Base-by-base conservation (phyloP, 1,140 invertebrate genomes). In the Adoxophyes honmai region DNA sequence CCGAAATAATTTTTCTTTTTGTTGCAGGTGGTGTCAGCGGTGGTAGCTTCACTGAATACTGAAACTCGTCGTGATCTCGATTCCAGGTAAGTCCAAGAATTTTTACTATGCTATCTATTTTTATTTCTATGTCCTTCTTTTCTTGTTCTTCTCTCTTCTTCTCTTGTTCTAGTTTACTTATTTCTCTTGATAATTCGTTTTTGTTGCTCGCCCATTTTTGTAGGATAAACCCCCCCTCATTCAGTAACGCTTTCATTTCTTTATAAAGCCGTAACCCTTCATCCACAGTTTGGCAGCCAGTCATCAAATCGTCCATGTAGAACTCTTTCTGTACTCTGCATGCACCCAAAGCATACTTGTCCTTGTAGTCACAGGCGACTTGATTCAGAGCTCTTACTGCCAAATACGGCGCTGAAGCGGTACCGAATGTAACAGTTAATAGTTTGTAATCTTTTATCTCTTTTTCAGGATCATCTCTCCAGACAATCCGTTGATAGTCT, bases 401-500 rank as follows among this genome's bases (percentile, higher is more conserved):
- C 6, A 53, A 34, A n/a, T 53, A 53, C 7, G 52, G 52, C 0
- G 73, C 68, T 34, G 57, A 38, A 35, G 54, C 18, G 15, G 66
- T 64, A 51, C 76, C 67, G 55, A 66, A 78, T 10, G 66, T 70
- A 10, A 37, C 36, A 1, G 10, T 37, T 10, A 74, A 51, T 11
- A 77, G 36, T 54, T 55, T 10, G 38, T 62, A 78, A 9, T 61
- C 36, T 9, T 59, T 13, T 18, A 59, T 59, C 62, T 33, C 13
- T 4, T 1, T 11, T 21, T 9, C 36, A 2, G 36, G 52, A 13
- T 53, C 52, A 2, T 33, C n/a, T 34, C 70, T 14, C 68, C 76
- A 76, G 0, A 77, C 34, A 37, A 80, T 75, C 44, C 52, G 34
- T 48, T 75, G 75, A 52, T 62, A 69, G 34, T 60, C 48, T 14